Evolutionary conservation across 2,888 invertebrate species (phyloP).

Genomic region (Meandrusa payeni): DNA sequence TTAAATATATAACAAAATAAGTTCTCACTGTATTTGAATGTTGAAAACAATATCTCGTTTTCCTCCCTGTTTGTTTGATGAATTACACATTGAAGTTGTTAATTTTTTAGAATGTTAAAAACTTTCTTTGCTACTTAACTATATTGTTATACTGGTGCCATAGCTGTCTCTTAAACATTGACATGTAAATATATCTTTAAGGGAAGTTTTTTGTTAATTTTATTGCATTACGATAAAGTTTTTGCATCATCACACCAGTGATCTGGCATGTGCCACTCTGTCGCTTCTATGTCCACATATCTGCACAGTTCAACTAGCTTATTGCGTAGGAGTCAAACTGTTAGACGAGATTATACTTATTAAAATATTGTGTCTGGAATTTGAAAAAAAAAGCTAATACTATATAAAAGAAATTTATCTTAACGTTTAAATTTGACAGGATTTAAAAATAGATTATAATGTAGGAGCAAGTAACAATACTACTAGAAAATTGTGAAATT

Average conservation of each 20-base stretch:
- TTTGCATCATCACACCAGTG: constrained; percentile 12
- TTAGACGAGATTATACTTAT: constrained; percentile 7
- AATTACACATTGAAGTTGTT: constrained; percentile 3
- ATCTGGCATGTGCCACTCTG: neutral
- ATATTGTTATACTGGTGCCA: constrained; percentile 24
- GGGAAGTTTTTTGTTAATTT: constrained; percentile 17
- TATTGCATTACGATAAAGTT: constrained; percentile 12
- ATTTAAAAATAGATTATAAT: constrained; percentile 12
- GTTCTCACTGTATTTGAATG: constrained; percentile 22
- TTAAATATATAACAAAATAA: constrained; percentile 14
- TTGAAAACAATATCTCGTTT: constrained; percentile 48
- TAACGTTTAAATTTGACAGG: constrained; percentile 14
- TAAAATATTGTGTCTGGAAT: constrained; percentile 14
- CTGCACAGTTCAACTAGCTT: constrained; percentile 20
- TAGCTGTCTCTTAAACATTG: constrained; percentile 21
- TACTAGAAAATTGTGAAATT: constrained; percentile 22
- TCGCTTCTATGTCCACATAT: constrained; percentile 15
- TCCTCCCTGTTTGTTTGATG: neutral
- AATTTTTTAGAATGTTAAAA: constrained; percentile 4
- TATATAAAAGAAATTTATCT: constrained; percentile 1
- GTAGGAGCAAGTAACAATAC: constrained; percentile 11
- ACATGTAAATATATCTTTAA: constrained; percentile 20
- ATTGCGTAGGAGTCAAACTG: constrained; percentile 7
- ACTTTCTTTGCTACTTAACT: constrained; percentile 22
- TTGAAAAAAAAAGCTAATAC: constrained; percentile 4